Conservation (phyloP, 1,140 invertebrate species). For the Listronotus bonariensis region DNA sequence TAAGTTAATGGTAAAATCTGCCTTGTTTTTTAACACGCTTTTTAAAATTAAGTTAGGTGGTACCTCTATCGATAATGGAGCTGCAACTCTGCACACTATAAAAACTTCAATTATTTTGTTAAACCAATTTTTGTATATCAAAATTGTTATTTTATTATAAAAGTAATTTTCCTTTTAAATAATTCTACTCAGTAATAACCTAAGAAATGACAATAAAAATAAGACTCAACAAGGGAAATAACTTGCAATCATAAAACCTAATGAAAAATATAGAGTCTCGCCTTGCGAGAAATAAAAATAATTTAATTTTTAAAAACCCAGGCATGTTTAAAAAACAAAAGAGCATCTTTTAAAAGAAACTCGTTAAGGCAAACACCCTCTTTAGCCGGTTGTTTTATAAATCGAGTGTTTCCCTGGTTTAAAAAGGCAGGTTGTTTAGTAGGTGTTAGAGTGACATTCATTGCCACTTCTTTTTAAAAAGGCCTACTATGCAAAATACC, state of each 20-base stretch:
- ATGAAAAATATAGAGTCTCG: slow-evolving; percentile 26
- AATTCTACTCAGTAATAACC: too few species aligned
- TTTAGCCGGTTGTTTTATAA: slow-evolving; percentile 36
- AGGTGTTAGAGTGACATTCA: slow-evolving; percentile 37
- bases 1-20: too few species aligned
- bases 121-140: too few species aligned
- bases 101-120: too few species aligned
- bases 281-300: slow-evolving; percentile 25
- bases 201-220: slow-evolving; percentile 8
- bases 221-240: slow-evolving; percentile 23
- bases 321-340: slow-evolving; percentile 35
- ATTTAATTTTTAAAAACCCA: slow-evolving; percentile 30
- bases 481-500: slow-evolving; percentile 22
- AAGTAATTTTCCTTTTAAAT: too few species aligned
- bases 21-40: too few species aligned
- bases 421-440: slow-evolving; percentile 38
- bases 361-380: slow-evolving; percentile 37
- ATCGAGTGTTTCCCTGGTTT: slow-evolving; percentile 33
- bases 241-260: slow-evolving; percentile 30
- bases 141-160: too few species aligned
- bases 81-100: too few species aligned
- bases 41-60: too few species aligned
- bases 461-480: slow-evolving; percentile 31
- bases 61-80: too few species aligned
- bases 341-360: slow-evolving; percentile 35